A percentile compares a stretch with the other conserved stretches of the same genome.
Conservation (phyloP, 2,888 invertebrate species). For the Dermolepida albohirtum region DNA sequence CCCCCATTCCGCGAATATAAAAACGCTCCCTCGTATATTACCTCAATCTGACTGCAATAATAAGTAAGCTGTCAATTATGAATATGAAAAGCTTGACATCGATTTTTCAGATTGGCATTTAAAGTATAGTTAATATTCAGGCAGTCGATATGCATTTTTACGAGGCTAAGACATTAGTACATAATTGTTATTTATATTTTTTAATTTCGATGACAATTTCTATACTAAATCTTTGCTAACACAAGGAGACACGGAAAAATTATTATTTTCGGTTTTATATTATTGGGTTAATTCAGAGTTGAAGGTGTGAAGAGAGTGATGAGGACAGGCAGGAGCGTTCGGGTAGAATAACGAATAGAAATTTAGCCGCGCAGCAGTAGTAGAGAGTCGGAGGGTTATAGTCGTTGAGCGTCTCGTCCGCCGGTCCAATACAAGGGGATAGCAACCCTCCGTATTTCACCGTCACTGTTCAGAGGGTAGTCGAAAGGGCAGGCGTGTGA, state of each 20-base stretch:
- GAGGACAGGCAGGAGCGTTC: conserved; percentile 25
- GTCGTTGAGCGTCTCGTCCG: conserved; percentile 45
- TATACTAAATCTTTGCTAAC: too few relatives aligned
- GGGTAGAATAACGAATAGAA: conserved; percentile 48
- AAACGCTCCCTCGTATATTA: too few relatives aligned
- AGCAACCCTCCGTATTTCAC: conserved; percentile 38
- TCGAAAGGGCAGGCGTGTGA: conserved; percentile 47
- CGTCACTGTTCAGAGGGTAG: conserved; percentile 49
- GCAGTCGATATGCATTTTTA: too few relatives aligned
- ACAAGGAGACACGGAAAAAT: not conserved
- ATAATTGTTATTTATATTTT: too few relatives aligned
- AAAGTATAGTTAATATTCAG: too few relatives aligned
- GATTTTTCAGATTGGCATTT: too few relatives aligned
- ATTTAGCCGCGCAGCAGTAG: conserved; percentile 46
- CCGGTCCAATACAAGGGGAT: conserved; percentile 44
- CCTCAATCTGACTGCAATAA: too few relatives aligned
- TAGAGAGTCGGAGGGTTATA: conserved; percentile 38
- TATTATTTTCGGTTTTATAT: conserved; percentile 18
- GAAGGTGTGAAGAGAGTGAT: conserved; percentile 30
- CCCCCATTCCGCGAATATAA: too few relatives aligned
- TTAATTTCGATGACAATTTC: too few relatives aligned
- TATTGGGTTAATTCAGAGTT: conserved; percentile 31
- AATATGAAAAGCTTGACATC: too few relatives aligned
- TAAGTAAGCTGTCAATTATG: too few relatives aligned
- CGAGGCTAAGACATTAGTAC: too few relatives aligned